Base-by-base conservation (phyloP, 2,797 vertebrate species). In the Vireo griseus region DNA sequence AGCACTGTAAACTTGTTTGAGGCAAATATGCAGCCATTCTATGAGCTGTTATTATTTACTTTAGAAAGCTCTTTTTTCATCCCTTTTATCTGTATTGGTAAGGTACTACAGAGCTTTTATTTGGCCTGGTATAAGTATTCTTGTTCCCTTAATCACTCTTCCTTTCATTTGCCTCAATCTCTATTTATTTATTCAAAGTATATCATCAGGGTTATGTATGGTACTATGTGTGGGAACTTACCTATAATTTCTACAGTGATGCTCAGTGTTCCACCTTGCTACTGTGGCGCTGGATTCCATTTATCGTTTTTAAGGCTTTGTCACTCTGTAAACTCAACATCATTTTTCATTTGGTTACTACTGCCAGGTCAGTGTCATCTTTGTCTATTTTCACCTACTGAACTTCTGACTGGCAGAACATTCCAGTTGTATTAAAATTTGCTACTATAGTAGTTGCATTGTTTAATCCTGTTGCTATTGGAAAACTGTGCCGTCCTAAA, bases 61-160 rank as follows among this genome's bases (percentile, higher is more conserved):
- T 83, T 20, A 16, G 52, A 79, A 66, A 45, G 17, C 24, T 72
- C 17, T 18, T 57, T 16, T 67, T 62, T 85, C 3, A 1, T 44
- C 5, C 39, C 22, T 85, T 68, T 4, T 67, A 12, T 59, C 11
- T 31, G 3, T 59, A 22, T 2, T 25, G 33, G 16, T 33, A 35
- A 59, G 5, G 20, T 45, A 29, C 29, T 74, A 15, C 16, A 42
- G 19, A 52, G 20, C 16, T 92, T 71, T 71, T 52, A 13, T 55
- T 84, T 74, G 37, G 2, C 0, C 0, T 62, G 12, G 20, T 48
- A 7, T 18, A 52, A 69, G 37, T 21, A 76, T 48, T n/a, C 10
- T 50, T 57, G 6, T 68, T 65, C 20, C n/a, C 6, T 40, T 76
- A 40, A 45, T 58, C 26, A 37, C 24, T 3, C 2, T 59, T 62